Evolutionary conservation across 2,888 invertebrate genomes (phyloP), one percentile per base, ranked within the genome.

Genomic region (Caenorhabditis plicata): DNA sequence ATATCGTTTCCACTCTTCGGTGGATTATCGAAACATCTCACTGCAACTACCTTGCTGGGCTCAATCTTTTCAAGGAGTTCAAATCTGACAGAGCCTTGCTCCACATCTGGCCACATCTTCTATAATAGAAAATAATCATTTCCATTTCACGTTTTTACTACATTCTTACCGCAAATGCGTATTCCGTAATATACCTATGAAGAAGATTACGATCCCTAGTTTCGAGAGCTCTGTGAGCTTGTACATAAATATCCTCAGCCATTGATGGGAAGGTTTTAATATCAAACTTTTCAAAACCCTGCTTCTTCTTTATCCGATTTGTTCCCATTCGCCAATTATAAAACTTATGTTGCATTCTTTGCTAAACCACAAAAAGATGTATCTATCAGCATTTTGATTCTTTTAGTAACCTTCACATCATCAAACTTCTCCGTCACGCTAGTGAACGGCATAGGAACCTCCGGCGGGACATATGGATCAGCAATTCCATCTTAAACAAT

Each of bases 91-190:
- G 72, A 69, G n/a, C 79, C 79, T 11, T 64, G 64, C 19, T 74
- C 74, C 1, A 80, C 79, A 46, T 79, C 79, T 0, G 74, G 77
- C 79, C 79, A 79, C 71, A 79, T 72, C 62, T 80, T 78, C 75
- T 77, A 45, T 40, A 75, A 52, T 5, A 46, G 2, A 32, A 45
- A 54, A 29, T 22, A 19, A 13, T 42, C 19, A 20, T 11, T 22
- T 29, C 1, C 19, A 44, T 33, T 35, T 46, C 20, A 27, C 25
- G 15, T n/a, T 31, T 15, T 19, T 8, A 27, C 13, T 17, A 20
- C 1, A 4, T 19, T 15, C 45, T 50, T 15, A 56, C 56, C 7
- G 55, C 55, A 23, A 61, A 80, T 13, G 77, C 77, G 36, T 68
- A 51, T 52, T 79, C 79, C 2, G 79, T 79, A 22, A 78, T 69